Base-by-base conservation (phyloP, 2,113 vertebrate species). In the Geococcyx californianus region DNA sequence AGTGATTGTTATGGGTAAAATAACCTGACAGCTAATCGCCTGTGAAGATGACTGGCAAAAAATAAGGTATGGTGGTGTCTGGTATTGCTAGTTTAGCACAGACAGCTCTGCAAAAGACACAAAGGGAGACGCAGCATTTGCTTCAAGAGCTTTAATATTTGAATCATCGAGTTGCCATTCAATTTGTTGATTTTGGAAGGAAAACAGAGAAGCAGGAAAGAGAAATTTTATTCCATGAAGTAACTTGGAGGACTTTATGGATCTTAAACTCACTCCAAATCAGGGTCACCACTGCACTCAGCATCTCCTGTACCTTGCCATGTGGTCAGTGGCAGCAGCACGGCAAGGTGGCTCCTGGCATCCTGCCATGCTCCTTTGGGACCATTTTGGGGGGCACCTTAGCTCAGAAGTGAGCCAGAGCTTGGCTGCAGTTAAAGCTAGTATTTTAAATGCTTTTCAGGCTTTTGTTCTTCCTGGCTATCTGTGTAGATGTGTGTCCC, bases 221-320 rank as follows among this genome's bases (percentile, higher is more conserved):
- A 78, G 49, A 52, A 34, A 29, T 84, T 68, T 67, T 80, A 52
- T 86, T 59, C 12, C 16, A 44, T 4, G 6, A 15, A 14, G 26
- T 78, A 62, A 55, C 34, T 77, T 77, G 47, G 29, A 86, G 72
- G n/a, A 69, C 11, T 10, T 87, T 68, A 28, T 3, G 33, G 34
- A 26, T 62, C 44, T 51, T 34, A 66, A 91, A 84, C 7, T 14
- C 55, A 58, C 6, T 13, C 23, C 13, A 63, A 49, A 38, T 23
- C 67, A 29, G 12, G 20, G 8, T 3, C 1, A 49, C 44, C 25
- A 3, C 2, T 0, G 0, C 28, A 60, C 7, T 11, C n/a, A 40
- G 7, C 11, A 4, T 23, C 25, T 69, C 56, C 44, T 59, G 29
- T 29, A 31, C 29, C 33, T 42, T 82, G 58, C 20, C 63, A 19